phyloP scores from a whole-genome alignment of 2,797 vertebrate genomes.

The Novumbra hubbsi region DNA sequence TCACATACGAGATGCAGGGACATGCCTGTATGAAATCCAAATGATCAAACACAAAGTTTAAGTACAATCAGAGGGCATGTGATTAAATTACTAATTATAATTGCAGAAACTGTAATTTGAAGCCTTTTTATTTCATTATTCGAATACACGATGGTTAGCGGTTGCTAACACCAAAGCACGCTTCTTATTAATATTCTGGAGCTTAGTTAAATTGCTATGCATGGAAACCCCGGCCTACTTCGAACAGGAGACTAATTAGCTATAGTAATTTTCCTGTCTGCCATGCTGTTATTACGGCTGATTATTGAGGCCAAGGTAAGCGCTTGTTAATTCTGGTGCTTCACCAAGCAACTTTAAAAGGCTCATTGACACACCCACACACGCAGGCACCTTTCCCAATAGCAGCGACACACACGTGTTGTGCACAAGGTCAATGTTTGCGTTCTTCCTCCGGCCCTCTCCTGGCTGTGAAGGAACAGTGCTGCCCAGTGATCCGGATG shows the following conservation, averaged over 20 bases:
- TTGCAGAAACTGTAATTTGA: not conserved
- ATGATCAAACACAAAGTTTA: not conserved
- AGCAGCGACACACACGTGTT: too few species aligned
- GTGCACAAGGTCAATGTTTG: too few species aligned
- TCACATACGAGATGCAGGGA: not conserved
- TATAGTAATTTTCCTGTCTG: not conserved
- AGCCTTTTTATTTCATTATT: not conserved
- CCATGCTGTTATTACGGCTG: not conserved
- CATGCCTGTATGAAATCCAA: not conserved
- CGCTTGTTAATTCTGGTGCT: not conserved
- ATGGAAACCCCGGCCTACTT: not conserved
- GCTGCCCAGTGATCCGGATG: too few species aligned
- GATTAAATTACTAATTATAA: slow-evolving; percentile 1
- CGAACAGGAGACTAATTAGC: not conserved
- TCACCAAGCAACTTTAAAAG: not conserved
- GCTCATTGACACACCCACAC: not conserved
- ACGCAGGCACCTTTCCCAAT: not conserved
- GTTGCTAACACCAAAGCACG: not conserved
- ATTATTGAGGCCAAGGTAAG: not conserved
- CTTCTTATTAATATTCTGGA: slow-evolving; percentile 1
- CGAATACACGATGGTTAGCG: not conserved
- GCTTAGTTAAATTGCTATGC: not conserved
- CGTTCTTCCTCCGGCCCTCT: too few species aligned
- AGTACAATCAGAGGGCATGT: not conserved
- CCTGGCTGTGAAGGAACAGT: too few species aligned